A percentile compares a stretch with the other conserved stretches of the same genome.
These are phyloP conservation scores for Phlogophora meticulosa DNA, from an alignment of 2,888 invertebrate species.

Conservation along the genomic window DNA sequence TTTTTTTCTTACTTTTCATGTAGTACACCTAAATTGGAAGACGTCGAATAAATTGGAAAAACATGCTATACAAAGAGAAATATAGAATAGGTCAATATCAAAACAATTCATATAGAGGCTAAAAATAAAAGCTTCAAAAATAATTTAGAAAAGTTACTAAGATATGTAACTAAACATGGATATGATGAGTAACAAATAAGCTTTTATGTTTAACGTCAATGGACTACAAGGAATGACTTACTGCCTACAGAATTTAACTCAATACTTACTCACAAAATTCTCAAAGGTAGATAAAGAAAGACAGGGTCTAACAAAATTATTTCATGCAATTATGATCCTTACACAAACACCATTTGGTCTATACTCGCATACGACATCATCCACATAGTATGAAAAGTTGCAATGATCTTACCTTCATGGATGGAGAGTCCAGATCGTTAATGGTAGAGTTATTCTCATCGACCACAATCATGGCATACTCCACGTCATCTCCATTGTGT, in stretches of 20 bases:
- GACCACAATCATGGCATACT: conserved; percentile 97
- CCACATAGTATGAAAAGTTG: conserved; percentile 22
- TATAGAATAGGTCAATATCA: conserved; percentile 37
- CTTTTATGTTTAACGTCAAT: conserved; percentile 57
- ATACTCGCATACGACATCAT: conserved; percentile 40
- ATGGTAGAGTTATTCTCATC: conserved; percentile 97
- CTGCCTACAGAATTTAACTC: conserved; percentile 36
- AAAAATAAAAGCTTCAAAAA: conserved; percentile 57
- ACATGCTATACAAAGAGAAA: conserved; percentile 66
- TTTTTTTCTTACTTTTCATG: conserved; percentile 40
- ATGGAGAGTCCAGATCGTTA: conserved; percentile 95
- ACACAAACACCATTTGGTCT: conserved; percentile 51
- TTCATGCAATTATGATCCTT: conserved; percentile 67
- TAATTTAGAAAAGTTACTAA: conserved; percentile 26
- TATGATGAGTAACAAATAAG: conserved; percentile 20
- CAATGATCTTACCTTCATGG: conserved; percentile 93
- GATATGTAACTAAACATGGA: conserved; percentile 6
- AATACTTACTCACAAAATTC: conserved; percentile 57
- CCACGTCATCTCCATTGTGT: conserved; percentile 94
- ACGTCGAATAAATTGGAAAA: conserved; percentile 58
- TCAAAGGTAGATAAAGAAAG: conserved; percentile 38
- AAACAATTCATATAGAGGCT: conserved; percentile 35
- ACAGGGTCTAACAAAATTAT: conserved; percentile 53
- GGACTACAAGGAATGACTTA: conserved; percentile 34
- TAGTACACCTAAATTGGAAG: conserved; percentile 53